Base-by-base conservation (phyloP, 2,797 vertebrate species). In the Acanthopagrus latus region DNA sequence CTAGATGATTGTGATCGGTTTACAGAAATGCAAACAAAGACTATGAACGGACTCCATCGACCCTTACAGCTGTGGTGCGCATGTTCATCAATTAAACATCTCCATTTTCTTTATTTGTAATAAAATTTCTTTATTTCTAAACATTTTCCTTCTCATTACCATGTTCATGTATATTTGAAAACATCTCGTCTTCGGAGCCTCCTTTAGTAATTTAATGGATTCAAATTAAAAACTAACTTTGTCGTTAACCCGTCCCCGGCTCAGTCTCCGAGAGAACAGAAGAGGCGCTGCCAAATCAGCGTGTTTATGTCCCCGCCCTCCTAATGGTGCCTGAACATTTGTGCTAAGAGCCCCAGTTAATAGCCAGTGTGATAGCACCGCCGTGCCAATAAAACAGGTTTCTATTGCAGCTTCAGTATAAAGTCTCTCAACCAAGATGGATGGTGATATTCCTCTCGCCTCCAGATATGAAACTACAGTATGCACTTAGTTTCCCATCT, bases 401-500 rank as follows among this genome's bases (percentile, higher is more conserved):
- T 86, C 71, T 72, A 54, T 66, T 86, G 82, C 74, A 62, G 76
- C 64, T 18, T 11, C 43, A 68, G 70, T 56, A 71, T 83, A 81
- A 87, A 81, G 80, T 76, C 76, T 79, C 77, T 85, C 86, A 86
- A 69, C 64, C 74, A 84, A 88, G 84, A 88, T 86, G 66, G 74
- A 89, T 83, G 69, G 62, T 79, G 83, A 85, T 89, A 74, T 81
- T 81, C 55, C 69, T 79, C 77, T 71, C 4, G 70, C 85, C 81
- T 83, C 46, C 77, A 70, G 80, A 84, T 79, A 87, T 75, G 71
- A 85, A 86, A 84, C 83, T 83, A 81, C 84, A 86, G 81, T 63
- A 18, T 29, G 29, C 72, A 65, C 87, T 81, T 70, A 78, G 63
- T 80, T 70, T 76, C 58, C 78, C 83, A 88, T 89, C 78, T 79